Evolutionary conservation across 1,140 invertebrate genomes (phyloP).

Genomic region (Eupristina koningsbergeri): DNA sequence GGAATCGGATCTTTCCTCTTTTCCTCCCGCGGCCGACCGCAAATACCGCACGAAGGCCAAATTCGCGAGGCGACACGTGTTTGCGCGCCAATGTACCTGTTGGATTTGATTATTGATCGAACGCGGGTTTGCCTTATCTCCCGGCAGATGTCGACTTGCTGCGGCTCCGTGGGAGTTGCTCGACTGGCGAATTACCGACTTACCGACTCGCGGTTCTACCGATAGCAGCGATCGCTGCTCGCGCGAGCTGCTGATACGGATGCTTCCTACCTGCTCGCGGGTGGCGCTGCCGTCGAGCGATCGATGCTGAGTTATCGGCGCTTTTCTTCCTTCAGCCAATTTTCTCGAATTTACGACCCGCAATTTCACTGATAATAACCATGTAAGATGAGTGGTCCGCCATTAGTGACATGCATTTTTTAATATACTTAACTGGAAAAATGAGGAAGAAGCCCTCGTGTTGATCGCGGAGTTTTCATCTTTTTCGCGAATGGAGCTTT

Average conservation of each 20-base stretch:
- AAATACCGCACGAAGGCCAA: not conserved
- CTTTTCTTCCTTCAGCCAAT: not conserved
- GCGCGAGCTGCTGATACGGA: constrained; percentile 2
- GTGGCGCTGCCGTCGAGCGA: not conserved
- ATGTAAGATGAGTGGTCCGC: too few species aligned
- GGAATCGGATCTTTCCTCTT: not conserved
- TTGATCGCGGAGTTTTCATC: too few species aligned
- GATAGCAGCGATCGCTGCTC: not conserved
- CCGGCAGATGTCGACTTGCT: constrained; percentile 59
- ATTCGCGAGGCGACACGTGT: constrained; percentile 24
- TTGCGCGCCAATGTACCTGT: constrained; percentile 56
- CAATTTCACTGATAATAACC: too few species aligned
- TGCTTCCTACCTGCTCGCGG: not conserved
- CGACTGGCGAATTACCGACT: constrained; percentile 32
- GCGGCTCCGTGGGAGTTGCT: constrained; percentile 6
- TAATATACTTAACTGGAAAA: too few species aligned
- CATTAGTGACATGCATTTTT: too few species aligned
- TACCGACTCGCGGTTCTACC: not conserved
- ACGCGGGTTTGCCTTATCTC: not conserved
- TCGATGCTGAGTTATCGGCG: not conserved
- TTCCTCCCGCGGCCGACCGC: not conserved
- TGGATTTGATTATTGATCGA: constrained; percentile 45
- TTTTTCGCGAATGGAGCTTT: too few species aligned
- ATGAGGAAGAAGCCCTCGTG: too few species aligned
- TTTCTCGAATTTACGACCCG: too few species aligned